A percentile compares a stretch with the other conserved stretches of the same genome.
phyloP scores from a whole-genome alignment of 2,113 vertebrate genomes.

The Chionodraco myersi region DNA sequence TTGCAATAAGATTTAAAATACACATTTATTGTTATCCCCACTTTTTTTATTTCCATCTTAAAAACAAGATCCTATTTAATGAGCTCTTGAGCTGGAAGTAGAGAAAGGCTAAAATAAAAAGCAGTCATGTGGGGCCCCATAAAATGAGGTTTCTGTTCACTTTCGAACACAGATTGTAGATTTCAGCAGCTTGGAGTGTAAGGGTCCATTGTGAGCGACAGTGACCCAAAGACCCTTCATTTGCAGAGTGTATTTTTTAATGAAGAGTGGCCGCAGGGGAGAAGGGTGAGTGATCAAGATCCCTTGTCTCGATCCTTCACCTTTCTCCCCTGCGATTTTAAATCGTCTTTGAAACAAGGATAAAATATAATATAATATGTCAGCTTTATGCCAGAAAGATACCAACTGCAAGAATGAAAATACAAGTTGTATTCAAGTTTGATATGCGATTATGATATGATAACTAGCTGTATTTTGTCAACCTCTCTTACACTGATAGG shows the following conservation, averaged over 20 bases:
- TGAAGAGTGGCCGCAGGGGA: slow-evolving; percentile 34
- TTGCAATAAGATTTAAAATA: slow-evolving; percentile 51
- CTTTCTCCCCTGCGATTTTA: background rate
- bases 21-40: slow-evolving; percentile 38
- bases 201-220: background rate
- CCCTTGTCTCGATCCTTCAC: background rate
- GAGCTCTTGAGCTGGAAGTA: slow-evolving; percentile 71
- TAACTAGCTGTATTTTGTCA: too few species aligned
- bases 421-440: too few species aligned
- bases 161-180: slow-evolving; percentile 8
- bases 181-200: slow-evolving; percentile 38
- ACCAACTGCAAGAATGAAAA: too few species aligned
- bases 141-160: slow-evolving; percentile 12
- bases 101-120: slow-evolving; percentile 58
- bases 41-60: slow-evolving; percentile 46
- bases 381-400: too few species aligned
- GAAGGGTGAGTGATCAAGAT: slow-evolving; percentile 15
- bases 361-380: too few species aligned
- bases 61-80: slow-evolving; percentile 66
- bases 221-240: slow-evolving; percentile 5
- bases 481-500: too few species aligned
- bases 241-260: slow-evolving; percentile 36
- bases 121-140: too few species aligned
- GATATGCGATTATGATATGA: too few species aligned
- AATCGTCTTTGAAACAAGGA: background rate